Percentiles rank a stretch among this genome's conserved stretches.
Conservation (phyloP, 2,888 invertebrate genomes). For the Arrhopalites spinosus region DNA sequence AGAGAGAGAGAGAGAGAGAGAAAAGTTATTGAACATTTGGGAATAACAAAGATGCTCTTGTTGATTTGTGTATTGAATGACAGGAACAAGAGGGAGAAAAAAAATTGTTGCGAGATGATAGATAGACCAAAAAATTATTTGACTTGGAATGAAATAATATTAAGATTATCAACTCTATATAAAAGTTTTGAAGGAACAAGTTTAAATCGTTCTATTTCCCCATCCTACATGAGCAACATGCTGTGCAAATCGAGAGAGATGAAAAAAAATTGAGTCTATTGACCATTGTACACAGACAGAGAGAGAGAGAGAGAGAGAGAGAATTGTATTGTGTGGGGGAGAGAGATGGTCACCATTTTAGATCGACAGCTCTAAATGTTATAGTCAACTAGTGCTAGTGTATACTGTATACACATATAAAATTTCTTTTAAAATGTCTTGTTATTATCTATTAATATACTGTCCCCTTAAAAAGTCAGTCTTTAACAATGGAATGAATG, state of each 20-base stretch:
- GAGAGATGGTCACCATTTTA: constrained; percentile 12
- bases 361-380: background rate
- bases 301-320: too few species aligned
- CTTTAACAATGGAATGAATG: background rate
- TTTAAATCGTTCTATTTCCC: constrained; percentile 30
- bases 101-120: too few species aligned
- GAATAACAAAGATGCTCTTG: background rate
- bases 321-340: background rate
- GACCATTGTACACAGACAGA: background rate
- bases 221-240: constrained; percentile 25
- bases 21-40: too few species aligned
- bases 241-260: constrained; percentile 26
- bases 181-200: background rate
- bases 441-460: background rate
- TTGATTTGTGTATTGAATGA: background rate
- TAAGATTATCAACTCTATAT: background rate
- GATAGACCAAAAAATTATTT: too few species aligned
- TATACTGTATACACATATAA: too few species aligned
- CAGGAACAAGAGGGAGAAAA: background rate
- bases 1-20: background rate
- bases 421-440: too few species aligned
- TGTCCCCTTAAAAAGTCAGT: background rate
- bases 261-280: background rate
- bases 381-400: background rate
- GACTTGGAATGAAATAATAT: too few species aligned